Conservation (phyloP, 2,797 vertebrate genomes). For the Gephyroberyx darwinii region DNA sequence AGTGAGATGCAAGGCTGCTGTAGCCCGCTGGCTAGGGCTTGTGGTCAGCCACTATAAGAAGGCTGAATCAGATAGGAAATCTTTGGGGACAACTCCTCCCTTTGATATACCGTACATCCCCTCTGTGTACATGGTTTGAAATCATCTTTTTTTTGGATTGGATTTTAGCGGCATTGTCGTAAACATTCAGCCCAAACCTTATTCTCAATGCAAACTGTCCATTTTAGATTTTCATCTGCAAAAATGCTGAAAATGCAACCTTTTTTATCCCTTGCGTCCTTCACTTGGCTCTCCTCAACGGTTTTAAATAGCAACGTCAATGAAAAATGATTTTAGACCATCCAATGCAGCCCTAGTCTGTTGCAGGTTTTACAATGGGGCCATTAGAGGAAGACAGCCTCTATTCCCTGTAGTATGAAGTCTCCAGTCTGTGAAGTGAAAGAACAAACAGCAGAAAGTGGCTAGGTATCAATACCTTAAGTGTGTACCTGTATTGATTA, state of each 20-base stretch:
- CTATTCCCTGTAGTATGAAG: slow-evolving; percentile 39
- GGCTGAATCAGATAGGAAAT: slow-evolving; percentile 61
- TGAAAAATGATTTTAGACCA: slow-evolving; percentile 42
- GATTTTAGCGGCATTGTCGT: slow-evolving; percentile 1
- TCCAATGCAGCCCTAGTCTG: slow-evolving; percentile 8
- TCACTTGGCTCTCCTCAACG: background rate
- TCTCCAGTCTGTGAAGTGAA: slow-evolving; percentile 35
- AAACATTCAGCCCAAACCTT: background rate
- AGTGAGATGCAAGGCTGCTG: slow-evolving; percentile 50
- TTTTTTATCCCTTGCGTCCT: background rate
- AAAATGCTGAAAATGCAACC: background rate
- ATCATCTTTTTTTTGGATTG: slow-evolving; percentile 21
- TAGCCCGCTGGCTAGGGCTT: slow-evolving; percentile 19
- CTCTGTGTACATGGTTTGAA: slow-evolving; percentile 49
- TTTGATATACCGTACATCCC: slow-evolving; percentile 36
- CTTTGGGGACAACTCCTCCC: slow-evolving; percentile 41
- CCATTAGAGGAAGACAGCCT: slow-evolving; percentile 62
- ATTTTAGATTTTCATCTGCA: slow-evolving; percentile 16
- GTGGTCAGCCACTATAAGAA: slow-evolving; percentile 32
- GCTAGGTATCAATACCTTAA: slow-evolving; percentile 19
- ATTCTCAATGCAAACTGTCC: background rate
- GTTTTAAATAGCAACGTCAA: slow-evolving; percentile 50
- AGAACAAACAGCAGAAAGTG: slow-evolving; percentile 38
- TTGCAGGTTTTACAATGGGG: slow-evolving; percentile 21
- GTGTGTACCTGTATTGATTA: slow-evolving; percentile 4